Evolutionary conservation across 2,888 invertebrate genomes (phyloP), one percentile per base, ranked within the genome.

Genomic region (Petrophora chlorosata): DNA sequence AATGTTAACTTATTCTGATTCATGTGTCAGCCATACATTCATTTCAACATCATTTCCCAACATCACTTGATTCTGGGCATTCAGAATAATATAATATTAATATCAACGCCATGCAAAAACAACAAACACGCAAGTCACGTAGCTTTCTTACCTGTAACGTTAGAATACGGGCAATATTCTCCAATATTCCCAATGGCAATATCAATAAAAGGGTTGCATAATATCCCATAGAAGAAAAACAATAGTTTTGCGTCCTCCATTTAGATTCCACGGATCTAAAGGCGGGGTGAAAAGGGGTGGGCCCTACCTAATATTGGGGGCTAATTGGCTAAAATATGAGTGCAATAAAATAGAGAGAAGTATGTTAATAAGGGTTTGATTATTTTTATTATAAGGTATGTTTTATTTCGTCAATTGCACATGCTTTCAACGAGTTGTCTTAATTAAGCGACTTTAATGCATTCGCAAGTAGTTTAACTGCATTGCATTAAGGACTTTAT

Each of bases 251-350:
- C 65, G 63, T 63, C 55, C 65, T 61, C 64, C 69, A 70, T 68
- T 63, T 62, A 59, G 61, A 65, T 61, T 63, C 61, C 51, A 58
- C 59, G 61, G 61, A 61, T 64, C 62, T 66, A 68, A 66, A 65
- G 83, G 82, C 76, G 83, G 79, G 60, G 73, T 71, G 65, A 50
- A 60, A 76, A 70, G 71, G 79, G 83, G 82, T 73, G 73, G 78
- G 59, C 59, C 60, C 54, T 53, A 65, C 57, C 60, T 63, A 12
- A 22, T 39, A 29, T 72, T 61, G 65, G 58, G 60, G 61, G 68
- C 76, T 84, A 84, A 85, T 85, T 84, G 85, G 82, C 69, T 61
- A 61, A 68, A 65, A 56, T 70, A 70, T 69, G 60, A 57, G 59
- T 52, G 63, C 55, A 52, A 59, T 73, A 65, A 67, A 65, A 56